Percentiles rank a stretch among this genome's conserved stretches.
Conservation (phyloP, 2,113 vertebrate genomes). For the Arvicanthis niloticus region DNA sequence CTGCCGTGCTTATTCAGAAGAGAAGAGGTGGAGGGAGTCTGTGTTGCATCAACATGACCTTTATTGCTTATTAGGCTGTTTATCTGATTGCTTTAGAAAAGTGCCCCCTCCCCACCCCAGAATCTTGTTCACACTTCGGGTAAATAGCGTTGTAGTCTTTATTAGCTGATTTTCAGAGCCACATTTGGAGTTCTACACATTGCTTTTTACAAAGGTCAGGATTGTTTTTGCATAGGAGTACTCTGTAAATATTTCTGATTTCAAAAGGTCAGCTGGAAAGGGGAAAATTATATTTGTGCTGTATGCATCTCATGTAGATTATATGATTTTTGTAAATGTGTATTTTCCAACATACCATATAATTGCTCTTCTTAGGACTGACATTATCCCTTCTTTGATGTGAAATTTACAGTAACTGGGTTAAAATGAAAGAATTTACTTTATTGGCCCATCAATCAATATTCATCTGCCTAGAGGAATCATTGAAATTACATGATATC, state of each 20-base stretch:
- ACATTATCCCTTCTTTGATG: not conserved
- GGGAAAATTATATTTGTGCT: slow-evolving; percentile 40
- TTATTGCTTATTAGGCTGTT: slow-evolving; percentile 75
- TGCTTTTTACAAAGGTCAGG: slow-evolving; percentile 76
- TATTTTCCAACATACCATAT: not conserved
- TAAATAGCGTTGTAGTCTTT: slow-evolving; percentile 75
- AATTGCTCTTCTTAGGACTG: not conserved
- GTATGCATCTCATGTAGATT: not conserved
- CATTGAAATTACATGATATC: not conserved
- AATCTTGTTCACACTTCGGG: slow-evolving; percentile 25
- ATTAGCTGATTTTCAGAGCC: slow-evolving; percentile 77
- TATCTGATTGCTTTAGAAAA: slow-evolving; percentile 74
- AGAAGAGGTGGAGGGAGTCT: slow-evolving; percentile 54
- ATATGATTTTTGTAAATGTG: slow-evolving; percentile 10
- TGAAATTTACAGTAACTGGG: not conserved
- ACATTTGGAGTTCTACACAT: slow-evolving; percentile 43
- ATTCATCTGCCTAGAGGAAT: not conserved
- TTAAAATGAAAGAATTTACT: not conserved
- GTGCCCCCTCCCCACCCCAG: not conserved
- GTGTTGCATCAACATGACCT: slow-evolving; percentile 62
- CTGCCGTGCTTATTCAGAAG: slow-evolving; percentile 63
- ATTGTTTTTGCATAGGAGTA: slow-evolving; percentile 53
- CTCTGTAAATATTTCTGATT: slow-evolving; percentile 72
- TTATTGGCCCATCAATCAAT: not conserved
- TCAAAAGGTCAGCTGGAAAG: slow-evolving; percentile 72